Evolutionary conservation across 1,140 invertebrate species (phyloP), one percentile per base, ranked within the genome.

Genomic region (Cyclina sinensis): DNA sequence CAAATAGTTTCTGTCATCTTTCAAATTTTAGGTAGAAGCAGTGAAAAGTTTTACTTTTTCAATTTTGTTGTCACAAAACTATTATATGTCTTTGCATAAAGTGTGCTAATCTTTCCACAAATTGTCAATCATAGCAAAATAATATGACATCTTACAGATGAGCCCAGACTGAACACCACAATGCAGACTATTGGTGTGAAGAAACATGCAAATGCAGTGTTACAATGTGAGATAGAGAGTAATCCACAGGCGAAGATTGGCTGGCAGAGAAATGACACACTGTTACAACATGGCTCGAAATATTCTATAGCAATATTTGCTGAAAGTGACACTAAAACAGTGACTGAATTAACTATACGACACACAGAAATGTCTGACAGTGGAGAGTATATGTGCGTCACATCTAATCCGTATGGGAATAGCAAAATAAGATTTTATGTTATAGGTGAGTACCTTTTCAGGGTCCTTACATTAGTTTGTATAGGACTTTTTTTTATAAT

Each of bases 211-310:
- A 11, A 0, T 18, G 21, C 37, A 35, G n/a, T 46, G 18, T 30
- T 86, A 59, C 30, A 51, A 24, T 86, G 84, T 68, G 59, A 78
- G 57, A 57, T 76, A 46, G 84, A 86, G 14, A 79, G 84, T 65
- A 59, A 65, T 48, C 84, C 84, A 0, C 12, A 24, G 4, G 48
- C 70, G 0, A 57, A 57, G 0, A 35, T 79, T 18, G 51, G 32
- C 74, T 86, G 84, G 84, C 74, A 57, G 18, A 18, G 39, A 43
- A 21, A 27, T 48, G 70, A 57, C 7, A 24, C 24, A 43, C 11
- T 46, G 11, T 27, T 82, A 39, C 37, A 48, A n/a, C 62, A 12
- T 43, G 24, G 5, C 48, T 57, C 14, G 46, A 76, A 78, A 65
- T 78, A 86, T 37, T 32, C 65, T 1, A 48, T 86, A 12, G 11